These are phyloP conservation scores for Trissolcus japonicus DNA, from an alignment of 2,888 invertebrate genomes.

Conservation along the genomic window DNA sequence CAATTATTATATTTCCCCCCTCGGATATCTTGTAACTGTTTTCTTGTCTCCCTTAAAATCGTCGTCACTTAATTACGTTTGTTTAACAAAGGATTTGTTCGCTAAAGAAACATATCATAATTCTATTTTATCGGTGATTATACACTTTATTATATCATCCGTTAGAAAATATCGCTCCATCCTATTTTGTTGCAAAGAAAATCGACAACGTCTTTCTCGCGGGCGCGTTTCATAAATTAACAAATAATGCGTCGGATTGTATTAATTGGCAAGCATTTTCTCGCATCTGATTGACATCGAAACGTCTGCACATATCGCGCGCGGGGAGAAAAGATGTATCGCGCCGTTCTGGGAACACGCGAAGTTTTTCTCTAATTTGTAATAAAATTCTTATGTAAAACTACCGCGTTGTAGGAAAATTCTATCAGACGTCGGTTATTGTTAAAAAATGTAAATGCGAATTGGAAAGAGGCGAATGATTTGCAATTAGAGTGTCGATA, in stretches of 20 bases:
- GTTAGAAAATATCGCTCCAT: neutral
- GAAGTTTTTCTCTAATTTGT: slow-evolving; percentile 1
- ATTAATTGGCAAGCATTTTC: slow-evolving; percentile 5
- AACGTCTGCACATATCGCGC: slow-evolving; percentile 9
- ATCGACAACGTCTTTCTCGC: neutral
- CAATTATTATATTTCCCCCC: slow-evolving; percentile 20
- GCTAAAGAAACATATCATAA: too few species aligned
- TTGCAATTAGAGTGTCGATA: slow-evolving; percentile 25
- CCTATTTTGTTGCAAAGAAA: neutral
- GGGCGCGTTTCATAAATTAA: neutral
- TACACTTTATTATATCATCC: too few species aligned
- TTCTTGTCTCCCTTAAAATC: slow-evolving; percentile 34
- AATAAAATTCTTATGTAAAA: slow-evolving; percentile 34
- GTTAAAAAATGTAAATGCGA: slow-evolving; percentile 17
- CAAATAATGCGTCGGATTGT: slow-evolving; percentile 17
- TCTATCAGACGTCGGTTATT: too few species aligned
- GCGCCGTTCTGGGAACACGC: slow-evolving; percentile 25
- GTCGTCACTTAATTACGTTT: slow-evolving; percentile 34
- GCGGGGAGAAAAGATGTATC: slow-evolving; percentile 11
- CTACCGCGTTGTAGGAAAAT: too few species aligned
- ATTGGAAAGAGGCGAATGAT: slow-evolving; percentile 41
- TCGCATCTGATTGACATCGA: slow-evolving; percentile 25
- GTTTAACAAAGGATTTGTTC: slow-evolving; percentile 21
- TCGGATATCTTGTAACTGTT: slow-evolving; percentile 38
- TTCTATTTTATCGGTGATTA: too few species aligned